Base-by-base conservation (phyloP, 2,888 invertebrate genomes). In the Dicyrtoma fusca region DNA sequence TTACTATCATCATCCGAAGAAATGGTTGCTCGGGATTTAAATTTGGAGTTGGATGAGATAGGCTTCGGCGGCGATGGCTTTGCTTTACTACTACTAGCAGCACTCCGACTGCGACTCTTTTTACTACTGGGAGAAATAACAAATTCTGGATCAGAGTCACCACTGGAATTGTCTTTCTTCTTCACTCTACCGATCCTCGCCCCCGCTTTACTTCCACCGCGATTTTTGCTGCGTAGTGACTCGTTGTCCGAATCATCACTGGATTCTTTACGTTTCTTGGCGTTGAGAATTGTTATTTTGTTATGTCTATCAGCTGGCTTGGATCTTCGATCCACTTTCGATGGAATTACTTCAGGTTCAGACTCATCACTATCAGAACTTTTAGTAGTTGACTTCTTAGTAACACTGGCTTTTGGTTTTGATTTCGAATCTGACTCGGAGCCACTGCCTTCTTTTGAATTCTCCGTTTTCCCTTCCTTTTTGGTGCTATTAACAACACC, bases 201-300 rank as follows among this genome's bases (percentile, higher is more conserved):
- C 1, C 17, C 47, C 11, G 13, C 8, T 65, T 25, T 65, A 25
- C 34, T 61, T 26, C n/a, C n/a, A 61, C 13, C 57, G 4, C 14
- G 57, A 25, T n/a, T 17, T 51, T 59, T 59, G 19, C 25, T 2
- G 42, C 1, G 44, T 63, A 42, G n/a, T n/a, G 26, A 25, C 61
- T 61, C 62, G n/a, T 45, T 25, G 23, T 21, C 49, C 1, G 65
- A 65, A 14, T 47, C 65, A 65, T 65, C 49, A 45, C 21, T 49
- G 1, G 17, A 53, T 4, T 47, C 64, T 34, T 42, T 45, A 10
- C 4, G 11, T 10, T 47, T 47, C 49, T 49, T 65, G 14, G 14
- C 13, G n/a, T n/a, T n/a, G n/a, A 34, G 34, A 34, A 34, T 34
- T 34, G 3, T 34, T 3, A 34, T 5, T 34, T 34, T n/a, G n/a